Conservation (phyloP, 2,113 vertebrate species). For the Toxotes chatareus region DNA sequence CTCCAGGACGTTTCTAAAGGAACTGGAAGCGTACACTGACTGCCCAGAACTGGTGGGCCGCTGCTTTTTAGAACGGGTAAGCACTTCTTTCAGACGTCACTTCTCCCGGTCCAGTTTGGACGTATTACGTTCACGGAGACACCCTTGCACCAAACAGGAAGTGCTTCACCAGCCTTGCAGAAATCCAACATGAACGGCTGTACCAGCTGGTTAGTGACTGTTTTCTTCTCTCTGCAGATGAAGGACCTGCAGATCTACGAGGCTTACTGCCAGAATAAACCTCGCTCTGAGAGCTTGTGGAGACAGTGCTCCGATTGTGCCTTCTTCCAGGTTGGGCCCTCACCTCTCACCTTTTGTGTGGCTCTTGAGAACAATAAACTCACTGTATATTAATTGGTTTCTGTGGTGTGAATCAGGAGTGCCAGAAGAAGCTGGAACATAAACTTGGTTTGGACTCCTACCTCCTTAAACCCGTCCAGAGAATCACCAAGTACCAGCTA, state of each 20-base stretch:
- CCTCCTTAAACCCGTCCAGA: constrained; percentile 97
- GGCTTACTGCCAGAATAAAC: constrained; percentile 99
- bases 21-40: constrained; percentile 91
- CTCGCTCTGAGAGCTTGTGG: constrained; percentile 97
- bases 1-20: constrained; percentile 92
- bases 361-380: neutral
- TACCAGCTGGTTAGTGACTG: neutral
- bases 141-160: neutral
- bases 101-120: neutral
- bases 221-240: constrained; percentile 85
- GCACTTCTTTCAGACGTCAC: constrained; percentile 12
- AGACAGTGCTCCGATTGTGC: constrained; percentile 96
- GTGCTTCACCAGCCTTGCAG: neutral
- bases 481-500: constrained; percentile 98
- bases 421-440: constrained; percentile 96
- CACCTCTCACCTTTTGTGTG: neutral
- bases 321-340: constrained; percentile 92
- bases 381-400: neutral
- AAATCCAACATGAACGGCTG: no score
- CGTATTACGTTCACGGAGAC: no score
- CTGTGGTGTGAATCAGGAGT: constrained; percentile 85
- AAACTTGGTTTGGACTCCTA: constrained; percentile 99
- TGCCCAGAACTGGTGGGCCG: constrained; percentile 93
- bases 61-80: constrained; percentile 93
- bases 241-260: constrained; percentile 98